A percentile compares a stretch with the other conserved stretches of the same genome.
Evolutionary conservation across 1,140 invertebrate species (phyloP).

Genomic region (Choristoneura fumiferana): DNA sequence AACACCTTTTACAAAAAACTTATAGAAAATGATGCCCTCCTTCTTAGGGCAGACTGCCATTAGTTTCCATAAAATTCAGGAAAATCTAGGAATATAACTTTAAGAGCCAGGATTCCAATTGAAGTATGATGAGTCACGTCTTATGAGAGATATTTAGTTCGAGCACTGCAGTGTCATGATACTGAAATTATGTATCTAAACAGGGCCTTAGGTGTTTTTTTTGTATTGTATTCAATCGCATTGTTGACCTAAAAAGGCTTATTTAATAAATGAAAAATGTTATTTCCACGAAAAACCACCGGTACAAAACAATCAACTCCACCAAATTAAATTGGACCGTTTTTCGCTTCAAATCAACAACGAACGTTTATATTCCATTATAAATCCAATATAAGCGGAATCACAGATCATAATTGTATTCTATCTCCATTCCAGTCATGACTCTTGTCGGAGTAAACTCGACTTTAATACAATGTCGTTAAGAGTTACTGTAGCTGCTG

Average conservation of each 20-base stretch:
- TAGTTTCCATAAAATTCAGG: too few relatives aligned
- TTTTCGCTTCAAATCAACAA: conserved; percentile 11
- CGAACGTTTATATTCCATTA: conserved; percentile 18
- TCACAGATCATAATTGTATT: conserved; percentile 19
- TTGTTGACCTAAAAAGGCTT: background rate
- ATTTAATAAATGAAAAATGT: background rate
- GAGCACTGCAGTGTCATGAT: too few relatives aligned
- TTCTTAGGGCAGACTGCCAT: too few relatives aligned
- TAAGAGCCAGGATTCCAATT: too few relatives aligned
- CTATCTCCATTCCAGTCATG: background rate
- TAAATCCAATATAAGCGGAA: conserved; percentile 17
- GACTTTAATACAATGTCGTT: background rate
- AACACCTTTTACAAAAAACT: too few relatives aligned
- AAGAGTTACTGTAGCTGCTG: background rate
- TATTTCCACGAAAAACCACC: background rate
- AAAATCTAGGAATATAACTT: too few relatives aligned
- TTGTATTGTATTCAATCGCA: too few relatives aligned
- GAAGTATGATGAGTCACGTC: too few relatives aligned
- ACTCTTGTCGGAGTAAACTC: background rate
- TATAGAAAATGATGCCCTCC: too few relatives aligned
- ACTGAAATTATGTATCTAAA: too few relatives aligned
- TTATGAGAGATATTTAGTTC: too few relatives aligned
- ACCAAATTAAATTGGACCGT: conserved; percentile 6
- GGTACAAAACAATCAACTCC: background rate
- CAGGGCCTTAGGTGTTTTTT: too few relatives aligned